phyloP scores from a whole-genome alignment of 2,888 invertebrate species.

The Conus canariensis region DNA sequence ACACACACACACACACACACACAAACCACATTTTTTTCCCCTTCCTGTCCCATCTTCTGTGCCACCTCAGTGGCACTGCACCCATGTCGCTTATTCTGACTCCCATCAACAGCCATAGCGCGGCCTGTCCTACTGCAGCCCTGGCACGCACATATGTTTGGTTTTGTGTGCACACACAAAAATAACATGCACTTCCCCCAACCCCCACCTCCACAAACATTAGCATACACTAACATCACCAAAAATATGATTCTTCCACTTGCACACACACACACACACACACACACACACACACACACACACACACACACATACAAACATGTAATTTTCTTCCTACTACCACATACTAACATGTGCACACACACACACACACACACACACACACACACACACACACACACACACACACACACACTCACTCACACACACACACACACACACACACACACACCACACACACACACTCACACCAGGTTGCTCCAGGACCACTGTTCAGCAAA shows the following conservation, averaged over 20 bases:
- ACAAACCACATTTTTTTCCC: not conserved
- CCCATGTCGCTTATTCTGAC: too few species aligned
- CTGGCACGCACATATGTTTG: not conserved
- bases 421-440: too few species aligned
- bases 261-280: not conserved
- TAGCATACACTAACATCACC: not conserved
- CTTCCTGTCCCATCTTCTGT: too few species aligned
- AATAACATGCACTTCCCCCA: not conserved
- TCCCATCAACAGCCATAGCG: not conserved
- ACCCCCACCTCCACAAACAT: not conserved
- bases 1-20: conserved; percentile 18
- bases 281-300: not conserved
- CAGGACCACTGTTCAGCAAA: not conserved
- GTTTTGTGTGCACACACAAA: not conserved
- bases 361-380: not conserved
- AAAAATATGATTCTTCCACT: not conserved
- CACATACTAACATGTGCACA: not conserved
- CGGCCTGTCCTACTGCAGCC: not conserved
- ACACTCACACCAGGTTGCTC: not conserved
- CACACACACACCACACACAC: not conserved
- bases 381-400: too few species aligned
- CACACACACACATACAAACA: not conserved
- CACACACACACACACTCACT: too few species aligned
- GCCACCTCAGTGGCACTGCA: too few species aligned
- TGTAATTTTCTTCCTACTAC: too few species aligned